Evolutionary conservation across 2,797 vertebrate genomes (phyloP), one percentile per base, ranked within the genome.

Genomic region (Manis crassicaudata): DNA sequence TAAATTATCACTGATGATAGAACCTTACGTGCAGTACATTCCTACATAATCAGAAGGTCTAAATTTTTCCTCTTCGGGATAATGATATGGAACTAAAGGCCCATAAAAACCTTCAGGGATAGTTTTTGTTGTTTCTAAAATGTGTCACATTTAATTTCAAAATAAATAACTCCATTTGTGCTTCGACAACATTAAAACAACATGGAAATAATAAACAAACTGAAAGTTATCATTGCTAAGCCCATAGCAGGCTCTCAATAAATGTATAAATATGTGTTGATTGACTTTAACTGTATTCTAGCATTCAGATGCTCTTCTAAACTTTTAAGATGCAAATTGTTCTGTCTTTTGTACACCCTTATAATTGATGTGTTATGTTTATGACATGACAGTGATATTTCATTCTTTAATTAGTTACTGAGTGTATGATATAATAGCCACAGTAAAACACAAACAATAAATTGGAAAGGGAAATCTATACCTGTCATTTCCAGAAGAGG

Each of bases 1-100:
- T 96, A 96, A 97, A 97, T 97, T 88, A 96, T 98, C 95, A 95
- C 56, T 88, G 68, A 94, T 90, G 96, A 95, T 97, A 96, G 95
- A 97, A 97, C 96, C 96, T 92, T 96, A 92, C 92, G 70, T 96
- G 80, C 29, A 43, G 60, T 90, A 80, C 93, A 95, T 93, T 97
- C 88, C 73, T 79, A 94, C 80, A 92, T 96, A 93, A 97, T 97
- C 94, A 94, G 84, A 96, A 96, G 29, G 60, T 89, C 96, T 94
- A 89, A 97, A 95, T 97, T 96, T 96, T 96, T 92, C 84, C 73
- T 52, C 35, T 88, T 95, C 54, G 95, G 76, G 81, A 98, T 96
- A 97, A 97, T 97, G 92, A 97, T 75, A 96, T 72, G 67, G 91
- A 96, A 96, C 72, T 97, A 95, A 97, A 97, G 16, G 65, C 35